A percentile compares a stretch with the other conserved stretches of the same genome.
These are phyloP conservation scores for Apeltes quadracus DNA, from an alignment of 2,113 vertebrate genomes.

Conservation along the genomic window DNA sequence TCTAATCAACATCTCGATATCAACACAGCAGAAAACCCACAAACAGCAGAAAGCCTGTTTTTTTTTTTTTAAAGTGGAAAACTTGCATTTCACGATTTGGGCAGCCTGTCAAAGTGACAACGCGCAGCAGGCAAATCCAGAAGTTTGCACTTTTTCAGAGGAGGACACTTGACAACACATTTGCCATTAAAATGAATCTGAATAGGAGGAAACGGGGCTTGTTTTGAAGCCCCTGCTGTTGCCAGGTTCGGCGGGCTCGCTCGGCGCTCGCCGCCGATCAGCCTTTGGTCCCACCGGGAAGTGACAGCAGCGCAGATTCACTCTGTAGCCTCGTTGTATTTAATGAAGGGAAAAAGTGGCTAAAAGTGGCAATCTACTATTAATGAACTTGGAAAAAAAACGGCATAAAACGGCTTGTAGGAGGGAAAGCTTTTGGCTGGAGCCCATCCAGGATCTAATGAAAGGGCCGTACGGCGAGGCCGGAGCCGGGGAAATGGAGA, in stretches of 20 bases:
- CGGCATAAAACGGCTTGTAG: conserved; percentile 80
- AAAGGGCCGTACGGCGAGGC: conserved; percentile 77
- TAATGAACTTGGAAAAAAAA: conserved; percentile 82
- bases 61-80: conserved; percentile 56
- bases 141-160: conserved; percentile 79
- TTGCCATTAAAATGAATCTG: conserved; percentile 84
- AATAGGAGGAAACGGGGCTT: conserved; percentile 62
- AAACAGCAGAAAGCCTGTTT: conserved; percentile 76
- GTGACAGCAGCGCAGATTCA: conserved; percentile 76
- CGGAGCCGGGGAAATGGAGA: conserved; percentile 69
- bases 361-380: conserved; percentile 84
- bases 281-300: conserved; percentile 78
- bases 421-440: conserved; percentile 76
- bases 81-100: conserved; percentile 79
- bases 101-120: conserved; percentile 82
- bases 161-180: conserved; percentile 84
- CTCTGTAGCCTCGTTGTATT: conserved; percentile 82
- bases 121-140: conserved; percentile 75
- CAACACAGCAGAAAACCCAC: conserved; percentile 77
- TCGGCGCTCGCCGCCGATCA: conserved; percentile 75
- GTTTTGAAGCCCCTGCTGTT: conserved; percentile 70
- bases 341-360: conserved; percentile 84
- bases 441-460: conserved; percentile 78
- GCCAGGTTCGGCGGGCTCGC: conserved; percentile 73
- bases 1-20: conserved; percentile 84